Base-by-base conservation (phyloP, 2,113 vertebrate genomes). In the Oenanthe oenanthe region DNA sequence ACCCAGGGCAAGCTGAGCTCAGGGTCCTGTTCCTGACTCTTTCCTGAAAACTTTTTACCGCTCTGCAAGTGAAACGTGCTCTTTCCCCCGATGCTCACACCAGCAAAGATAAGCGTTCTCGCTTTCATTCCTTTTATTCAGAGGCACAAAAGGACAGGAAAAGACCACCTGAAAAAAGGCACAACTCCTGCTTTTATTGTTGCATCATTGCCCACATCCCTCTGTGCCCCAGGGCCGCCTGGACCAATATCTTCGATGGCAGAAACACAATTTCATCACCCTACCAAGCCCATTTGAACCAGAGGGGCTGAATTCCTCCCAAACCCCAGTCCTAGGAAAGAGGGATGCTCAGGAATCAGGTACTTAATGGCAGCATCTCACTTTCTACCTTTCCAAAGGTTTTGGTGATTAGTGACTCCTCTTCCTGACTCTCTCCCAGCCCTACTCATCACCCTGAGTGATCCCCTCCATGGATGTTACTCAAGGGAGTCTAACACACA, bases 81-180 rank as follows among this genome's bases (percentile, higher is more conserved):
- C 94, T 63, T 67, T 34, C 28, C 32, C 67, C 63, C 1, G 17
- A 20, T 4, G 54, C 67, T 79, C 63, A 8, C 4, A 1, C 48
- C 73, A 26, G 75, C 58, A 14, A 54, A 93, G 85, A 62, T 3
- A 66, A 76, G 56, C 1, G 14, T 38, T 66, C 88, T 72, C 5
- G 0, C 62, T 92, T 94, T 85, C 36, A 87, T 36, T 57, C 79
- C 58, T 72, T 75, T 81, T 14, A 58, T 74, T 66, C 43, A 4
- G 54, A 5, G 80, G 68, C 48, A 67, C 17, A 7, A 57, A 83
- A 90, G 67, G 40, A 4, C 50, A 90, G 66, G 82, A 81, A 76
- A 70, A 81, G 81, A 87, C 72, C 76, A 89, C 65, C 65, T 50
- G 60, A 79, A 78, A 54, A 82, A 53, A 71, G 75, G 24, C 47